Conservation (phyloP, 2,113 vertebrate genomes). For the Octodon degus region DNA sequence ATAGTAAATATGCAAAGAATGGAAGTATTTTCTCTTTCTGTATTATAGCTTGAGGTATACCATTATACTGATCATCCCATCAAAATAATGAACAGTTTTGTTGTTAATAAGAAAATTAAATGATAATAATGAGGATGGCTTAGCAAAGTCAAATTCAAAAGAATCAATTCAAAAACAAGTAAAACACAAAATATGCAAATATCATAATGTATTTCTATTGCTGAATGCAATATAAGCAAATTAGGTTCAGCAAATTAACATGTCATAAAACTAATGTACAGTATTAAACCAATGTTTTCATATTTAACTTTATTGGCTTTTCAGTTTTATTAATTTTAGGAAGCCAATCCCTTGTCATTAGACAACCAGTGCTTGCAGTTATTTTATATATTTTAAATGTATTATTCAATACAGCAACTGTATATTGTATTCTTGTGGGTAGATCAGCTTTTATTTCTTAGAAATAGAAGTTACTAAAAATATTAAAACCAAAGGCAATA, state of each 20-base stretch:
- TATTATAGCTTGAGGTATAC: slow-evolving; percentile 19
- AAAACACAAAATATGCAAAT: neutral
- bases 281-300: slow-evolving; percentile 12
- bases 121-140: neutral
- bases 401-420: neutral
- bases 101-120: slow-evolving; percentile 54
- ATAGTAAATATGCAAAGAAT: slow-evolving; percentile 20
- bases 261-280: slow-evolving; percentile 20
- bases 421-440: neutral
- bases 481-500: neutral
- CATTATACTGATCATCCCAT: slow-evolving; percentile 38
- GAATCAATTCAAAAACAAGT: neutral
- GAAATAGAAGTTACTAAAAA: neutral
- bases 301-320: slow-evolving; percentile 38
- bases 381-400: slow-evolving; percentile 13
- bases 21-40: neutral
- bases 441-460: neutral
- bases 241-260: slow-evolving; percentile 14
- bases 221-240: slow-evolving; percentile 33
- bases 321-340: neutral
- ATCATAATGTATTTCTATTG: neutral
- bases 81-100: slow-evolving; percentile 57
- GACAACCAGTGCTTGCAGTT: neutral
- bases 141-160: neutral
- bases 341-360: neutral